These are phyloP conservation scores for Microtus oregoni DNA, from an alignment of 2,113 vertebrate species.

Conservation along the genomic window DNA sequence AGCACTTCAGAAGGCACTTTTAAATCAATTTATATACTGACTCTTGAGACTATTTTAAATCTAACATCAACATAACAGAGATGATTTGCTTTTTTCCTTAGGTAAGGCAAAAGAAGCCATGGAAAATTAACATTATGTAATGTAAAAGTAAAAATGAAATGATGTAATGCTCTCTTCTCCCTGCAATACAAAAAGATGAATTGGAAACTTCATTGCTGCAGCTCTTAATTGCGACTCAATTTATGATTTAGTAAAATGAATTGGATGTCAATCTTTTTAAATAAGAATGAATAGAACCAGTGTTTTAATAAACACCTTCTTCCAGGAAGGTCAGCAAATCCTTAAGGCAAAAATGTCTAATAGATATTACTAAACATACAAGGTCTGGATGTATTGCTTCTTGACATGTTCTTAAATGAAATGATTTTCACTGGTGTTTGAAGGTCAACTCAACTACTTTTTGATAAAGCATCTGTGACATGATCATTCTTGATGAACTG, in stretches of 20 bases:
- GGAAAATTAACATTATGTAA: constrained; percentile 16
- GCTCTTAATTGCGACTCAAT: constrained; percentile 79
- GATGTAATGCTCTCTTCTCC: background rate
- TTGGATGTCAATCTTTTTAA: constrained; percentile 70
- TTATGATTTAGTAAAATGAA: constrained; percentile 72
- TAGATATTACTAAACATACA: constrained; percentile 80
- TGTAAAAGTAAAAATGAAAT: background rate
- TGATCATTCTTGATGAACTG: constrained; percentile 76
- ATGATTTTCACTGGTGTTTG: constrained; percentile 79
- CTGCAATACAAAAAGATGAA: background rate
- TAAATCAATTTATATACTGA: constrained; percentile 33
- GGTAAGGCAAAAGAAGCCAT: background rate
- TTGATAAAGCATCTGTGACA: constrained; percentile 61
- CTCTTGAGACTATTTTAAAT: constrained; percentile 33
- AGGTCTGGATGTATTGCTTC: constrained; percentile 80
- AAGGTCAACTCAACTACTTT: constrained; percentile 79
- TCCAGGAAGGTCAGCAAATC: constrained; percentile 81
- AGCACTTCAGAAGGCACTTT: background rate
- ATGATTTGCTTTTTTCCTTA: background rate
- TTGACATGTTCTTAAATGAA: constrained; percentile 80
- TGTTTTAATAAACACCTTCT: constrained; percentile 63
- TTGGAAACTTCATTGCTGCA: constrained; percentile 31
- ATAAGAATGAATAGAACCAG: constrained; percentile 75
- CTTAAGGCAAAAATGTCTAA: constrained; percentile 80
- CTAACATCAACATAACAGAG: background rate